These are phyloP conservation scores for Thalpophila matura DNA, from an alignment of 2,888 invertebrate genomes.

Conservation along the genomic window DNA sequence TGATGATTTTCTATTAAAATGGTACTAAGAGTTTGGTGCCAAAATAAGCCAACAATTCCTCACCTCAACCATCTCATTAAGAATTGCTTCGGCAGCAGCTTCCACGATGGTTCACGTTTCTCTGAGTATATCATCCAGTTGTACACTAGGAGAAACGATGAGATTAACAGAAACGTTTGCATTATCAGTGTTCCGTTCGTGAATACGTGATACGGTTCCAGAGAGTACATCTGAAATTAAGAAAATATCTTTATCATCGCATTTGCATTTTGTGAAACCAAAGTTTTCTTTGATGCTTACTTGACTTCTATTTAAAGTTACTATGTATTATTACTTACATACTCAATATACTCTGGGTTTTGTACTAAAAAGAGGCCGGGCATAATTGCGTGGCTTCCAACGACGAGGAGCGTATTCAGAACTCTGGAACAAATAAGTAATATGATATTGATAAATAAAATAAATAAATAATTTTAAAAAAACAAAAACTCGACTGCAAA, in stretches of 20 bases:
- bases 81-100: constrained; percentile 54
- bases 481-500: too few species aligned
- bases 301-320: background rate
- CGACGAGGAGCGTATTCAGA: constrained; percentile 21
- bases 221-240: constrained; percentile 37
- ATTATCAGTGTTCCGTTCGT: constrained; percentile 63
- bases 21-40: too few species aligned
- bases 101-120: constrained; percentile 55
- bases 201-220: constrained; percentile 14
- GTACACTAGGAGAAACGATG: constrained; percentile 68
- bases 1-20: too few species aligned
- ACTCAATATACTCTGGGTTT: constrained; percentile 61
- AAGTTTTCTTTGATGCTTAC: background rate
- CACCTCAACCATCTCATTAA: constrained; percentile 70
- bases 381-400: constrained; percentile 49
- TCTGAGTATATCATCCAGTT: constrained; percentile 60
- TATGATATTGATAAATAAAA: background rate
- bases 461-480: background rate
- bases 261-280: background rate
- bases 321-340: constrained; percentile 50
- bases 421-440: constrained; percentile 22
- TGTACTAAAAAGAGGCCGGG: constrained; percentile 1
- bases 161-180: constrained; percentile 68
- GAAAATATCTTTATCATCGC: background rate
- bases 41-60: too few species aligned